Evolutionary conservation across 2,797 vertebrate genomes (phyloP).

Genomic region (Chelon auratus): DNA sequence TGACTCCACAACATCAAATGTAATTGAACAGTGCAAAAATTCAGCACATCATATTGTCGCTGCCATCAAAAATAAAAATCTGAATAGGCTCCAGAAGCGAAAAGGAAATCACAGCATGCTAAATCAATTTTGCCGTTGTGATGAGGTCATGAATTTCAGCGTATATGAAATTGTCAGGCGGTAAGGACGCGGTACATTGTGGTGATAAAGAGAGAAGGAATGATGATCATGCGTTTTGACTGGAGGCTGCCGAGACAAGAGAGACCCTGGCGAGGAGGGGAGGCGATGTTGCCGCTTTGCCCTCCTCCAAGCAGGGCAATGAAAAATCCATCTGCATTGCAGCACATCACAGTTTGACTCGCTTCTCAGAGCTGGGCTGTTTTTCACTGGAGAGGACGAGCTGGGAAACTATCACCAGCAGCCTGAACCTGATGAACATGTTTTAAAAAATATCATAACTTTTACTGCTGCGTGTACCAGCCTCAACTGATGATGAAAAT

Average conservation of each 20-base stretch:
- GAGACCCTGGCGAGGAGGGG: conserved; percentile 61
- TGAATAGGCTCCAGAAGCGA: conserved; percentile 65
- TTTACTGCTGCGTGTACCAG: conserved; percentile 3
- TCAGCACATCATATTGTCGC: conserved; percentile 59
- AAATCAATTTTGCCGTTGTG: conserved; percentile 83
- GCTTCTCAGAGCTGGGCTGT: conserved; percentile 54
- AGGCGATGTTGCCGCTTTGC: conserved; percentile 74
- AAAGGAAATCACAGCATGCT: conserved; percentile 77
- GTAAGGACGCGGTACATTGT: conserved; percentile 65
- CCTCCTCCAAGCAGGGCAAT: conserved; percentile 70
- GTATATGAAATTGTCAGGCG: conserved; percentile 76
- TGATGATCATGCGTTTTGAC: conserved; percentile 80
- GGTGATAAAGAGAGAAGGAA: conserved; percentile 75
- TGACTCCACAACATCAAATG: conserved; percentile 64
- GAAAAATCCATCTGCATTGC: conserved; percentile 83
- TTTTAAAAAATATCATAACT: conserved; percentile 25
- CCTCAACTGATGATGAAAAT: conserved; percentile 26
- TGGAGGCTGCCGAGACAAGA: conserved; percentile 74
- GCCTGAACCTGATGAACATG: conserved; percentile 55
- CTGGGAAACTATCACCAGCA: conserved; percentile 44
- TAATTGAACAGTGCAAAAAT: conserved; percentile 62
- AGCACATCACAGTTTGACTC: conserved; percentile 74
- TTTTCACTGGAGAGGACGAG: conserved; percentile 61
- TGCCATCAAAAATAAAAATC: conserved; percentile 72
- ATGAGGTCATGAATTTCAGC: conserved; percentile 83